Conservation (phyloP, 2,113 vertebrate genomes). For the Erinaceus europaeus region DNA sequence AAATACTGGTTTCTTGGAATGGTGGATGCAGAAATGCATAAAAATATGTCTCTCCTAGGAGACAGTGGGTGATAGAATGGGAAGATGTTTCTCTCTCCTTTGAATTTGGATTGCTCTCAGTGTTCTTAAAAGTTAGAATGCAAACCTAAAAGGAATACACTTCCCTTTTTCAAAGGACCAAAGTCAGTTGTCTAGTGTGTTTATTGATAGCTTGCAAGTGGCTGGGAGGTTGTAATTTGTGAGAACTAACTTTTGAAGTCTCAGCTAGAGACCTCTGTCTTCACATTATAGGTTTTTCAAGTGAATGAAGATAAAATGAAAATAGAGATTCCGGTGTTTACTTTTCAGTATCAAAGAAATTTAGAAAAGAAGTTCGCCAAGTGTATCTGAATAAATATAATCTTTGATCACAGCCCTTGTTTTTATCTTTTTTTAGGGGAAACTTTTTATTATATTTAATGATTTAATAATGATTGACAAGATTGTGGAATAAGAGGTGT, state of each 20-base stretch:
- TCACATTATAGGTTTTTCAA: not conserved
- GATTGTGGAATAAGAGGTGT: too few relatives aligned
- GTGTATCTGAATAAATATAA: not conserved
- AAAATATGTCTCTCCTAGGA: conserved; percentile 19
- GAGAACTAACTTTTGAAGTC: conserved; percentile 15
- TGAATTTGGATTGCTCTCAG: not conserved
- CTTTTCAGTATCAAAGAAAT: conserved; percentile 17
- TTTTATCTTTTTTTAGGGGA: too few relatives aligned
- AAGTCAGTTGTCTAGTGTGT: not conserved
- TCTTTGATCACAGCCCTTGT: not conserved
- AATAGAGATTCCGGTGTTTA: conserved; percentile 3
- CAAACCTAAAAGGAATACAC: not conserved
- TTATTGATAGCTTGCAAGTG: conserved; percentile 8
- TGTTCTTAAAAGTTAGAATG: conserved; percentile 28
- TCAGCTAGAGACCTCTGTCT: not conserved
- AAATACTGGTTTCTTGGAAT: not conserved
- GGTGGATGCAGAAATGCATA: not conserved
- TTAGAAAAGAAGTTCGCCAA: not conserved
- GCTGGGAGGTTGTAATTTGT: not conserved
- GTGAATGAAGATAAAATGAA: not conserved
- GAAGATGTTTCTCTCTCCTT: not conserved
- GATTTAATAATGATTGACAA: too few relatives aligned
- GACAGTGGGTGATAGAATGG: not conserved
- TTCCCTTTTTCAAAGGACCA: not conserved
- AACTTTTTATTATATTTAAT: too few relatives aligned